phyloP scores from a whole-genome alignment of 2,888 invertebrate genomes.

The Leptopilina myrica region DNA sequence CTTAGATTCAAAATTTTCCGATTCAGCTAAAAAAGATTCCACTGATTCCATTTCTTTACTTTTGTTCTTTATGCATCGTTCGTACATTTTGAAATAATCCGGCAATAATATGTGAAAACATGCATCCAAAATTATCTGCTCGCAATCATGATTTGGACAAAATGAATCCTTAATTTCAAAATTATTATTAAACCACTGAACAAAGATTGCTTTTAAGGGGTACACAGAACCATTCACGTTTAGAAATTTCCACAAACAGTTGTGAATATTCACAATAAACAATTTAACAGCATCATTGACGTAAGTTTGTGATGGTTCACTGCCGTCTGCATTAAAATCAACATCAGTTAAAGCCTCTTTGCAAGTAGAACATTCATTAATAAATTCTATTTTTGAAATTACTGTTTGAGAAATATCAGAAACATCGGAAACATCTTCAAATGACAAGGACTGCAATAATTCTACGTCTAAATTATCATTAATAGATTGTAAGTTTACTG shows the following conservation, averaged over 20 bases:
- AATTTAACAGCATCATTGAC: slow-evolving; percentile 27
- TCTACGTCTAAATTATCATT: not conserved
- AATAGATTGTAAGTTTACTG: not conserved
- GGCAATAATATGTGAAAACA: not conserved
- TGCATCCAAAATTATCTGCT: not conserved
- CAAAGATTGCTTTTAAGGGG: not conserved
- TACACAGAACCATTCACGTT: not conserved
- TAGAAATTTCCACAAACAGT: slow-evolving; percentile 1
- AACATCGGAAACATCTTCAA: not conserved
- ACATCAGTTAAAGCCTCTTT: slow-evolving; percentile 19
- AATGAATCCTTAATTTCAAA: not conserved
- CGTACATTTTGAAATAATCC: not conserved
- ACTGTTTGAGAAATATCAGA: slow-evolving; percentile 3
- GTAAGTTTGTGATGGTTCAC: slow-evolving; percentile 9
- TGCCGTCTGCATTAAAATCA: not conserved
- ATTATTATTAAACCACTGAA: not conserved
- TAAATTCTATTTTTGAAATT: not conserved
- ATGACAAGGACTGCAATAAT: not conserved
- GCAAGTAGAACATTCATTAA: not conserved
- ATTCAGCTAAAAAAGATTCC: not conserved
- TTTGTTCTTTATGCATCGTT: not conserved
- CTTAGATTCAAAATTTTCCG: not conserved
- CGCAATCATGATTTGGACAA: not conserved
- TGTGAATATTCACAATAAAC: not conserved
- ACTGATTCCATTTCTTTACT: not conserved